Evolutionary conservation across 2,888 invertebrate species (phyloP).

Genomic region (Drosophila nigricruria): DNA sequence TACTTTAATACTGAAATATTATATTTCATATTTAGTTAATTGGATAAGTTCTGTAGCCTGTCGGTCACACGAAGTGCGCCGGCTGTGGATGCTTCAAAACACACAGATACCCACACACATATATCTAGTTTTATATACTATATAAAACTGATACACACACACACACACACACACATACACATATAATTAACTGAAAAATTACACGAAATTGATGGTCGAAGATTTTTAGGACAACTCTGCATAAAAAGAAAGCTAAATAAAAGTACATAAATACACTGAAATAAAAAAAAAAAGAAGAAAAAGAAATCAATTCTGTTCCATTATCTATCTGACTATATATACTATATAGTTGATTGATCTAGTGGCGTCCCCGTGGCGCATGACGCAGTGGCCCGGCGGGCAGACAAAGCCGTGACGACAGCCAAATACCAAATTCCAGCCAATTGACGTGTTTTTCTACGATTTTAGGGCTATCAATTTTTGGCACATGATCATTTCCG

Average conservation of each 20-base stretch:
- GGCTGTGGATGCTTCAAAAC: conserved; percentile 30
- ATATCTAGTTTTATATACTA: conserved; percentile 17
- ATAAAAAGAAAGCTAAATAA: conserved; percentile 60
- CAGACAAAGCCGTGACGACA: conserved; percentile 71
- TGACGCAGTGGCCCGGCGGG: conserved; percentile 58
- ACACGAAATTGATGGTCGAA: conserved; percentile 46
- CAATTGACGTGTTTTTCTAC: conserved; percentile 65
- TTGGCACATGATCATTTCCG: conserved; percentile 61
- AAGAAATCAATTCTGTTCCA: not conserved
- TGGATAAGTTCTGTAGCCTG: conserved; percentile 60
- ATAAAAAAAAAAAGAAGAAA: too few relatives aligned
- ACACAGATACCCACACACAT: conserved; percentile 2
- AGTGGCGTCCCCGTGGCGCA: conserved; percentile 73
- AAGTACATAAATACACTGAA: conserved; percentile 34
- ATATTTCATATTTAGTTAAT: conserved; percentile 74
- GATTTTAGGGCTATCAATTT: conserved; percentile 4
- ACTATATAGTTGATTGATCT: conserved; percentile 22
- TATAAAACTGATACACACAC: conserved; percentile 14
- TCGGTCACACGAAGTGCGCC: conserved; percentile 30
- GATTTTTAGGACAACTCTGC: conserved; percentile 56
- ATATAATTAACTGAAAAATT: conserved; percentile 31
- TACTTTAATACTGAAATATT: conserved; percentile 64
- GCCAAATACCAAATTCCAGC: conserved; percentile 69
- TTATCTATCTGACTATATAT: conserved; percentile 7
- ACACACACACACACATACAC: conserved; percentile 19